These are phyloP conservation scores for Coilia nasus DNA, from an alignment of 2,797 vertebrate species.

Conservation along the genomic window DNA sequence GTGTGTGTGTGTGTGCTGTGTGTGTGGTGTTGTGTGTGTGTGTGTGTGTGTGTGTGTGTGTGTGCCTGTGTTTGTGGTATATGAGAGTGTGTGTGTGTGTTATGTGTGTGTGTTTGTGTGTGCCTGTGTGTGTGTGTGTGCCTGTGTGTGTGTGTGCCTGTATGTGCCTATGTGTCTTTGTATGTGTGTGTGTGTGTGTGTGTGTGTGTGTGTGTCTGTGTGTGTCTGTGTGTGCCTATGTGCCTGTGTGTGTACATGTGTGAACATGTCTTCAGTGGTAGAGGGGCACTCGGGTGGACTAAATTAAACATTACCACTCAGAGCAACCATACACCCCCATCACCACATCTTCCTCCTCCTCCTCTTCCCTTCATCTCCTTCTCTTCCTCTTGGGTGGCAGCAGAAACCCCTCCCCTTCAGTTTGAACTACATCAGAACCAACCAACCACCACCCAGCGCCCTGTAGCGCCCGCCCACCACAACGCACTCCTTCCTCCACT, in stretches of 20 bases:
- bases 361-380: no score
- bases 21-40: not conserved
- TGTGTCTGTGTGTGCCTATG: not conserved
- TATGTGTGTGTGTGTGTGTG: no score
- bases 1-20: no score
- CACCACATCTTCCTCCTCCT: no score
- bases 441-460: no score
- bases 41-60: not conserved
- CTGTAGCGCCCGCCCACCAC: no score
- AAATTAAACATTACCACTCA: slow-evolving; percentile 32
- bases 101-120: no score
- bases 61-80: no score
- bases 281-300: slow-evolving; percentile 24
- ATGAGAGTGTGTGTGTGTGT: no score
- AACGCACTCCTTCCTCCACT: no score
- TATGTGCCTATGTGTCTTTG: slow-evolving; percentile 19
- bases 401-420: not conserved
- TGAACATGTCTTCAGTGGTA: not conserved
- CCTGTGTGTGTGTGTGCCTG: not conserved
- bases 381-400: no score
- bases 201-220: not conserved
- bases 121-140: not conserved
- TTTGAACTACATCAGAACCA: no score
- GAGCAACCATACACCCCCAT: not conserved
- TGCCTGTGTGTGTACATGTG: not conserved